phyloP scores from a whole-genome alignment of 2,888 invertebrate species.

The Calameuta idolon region DNA sequence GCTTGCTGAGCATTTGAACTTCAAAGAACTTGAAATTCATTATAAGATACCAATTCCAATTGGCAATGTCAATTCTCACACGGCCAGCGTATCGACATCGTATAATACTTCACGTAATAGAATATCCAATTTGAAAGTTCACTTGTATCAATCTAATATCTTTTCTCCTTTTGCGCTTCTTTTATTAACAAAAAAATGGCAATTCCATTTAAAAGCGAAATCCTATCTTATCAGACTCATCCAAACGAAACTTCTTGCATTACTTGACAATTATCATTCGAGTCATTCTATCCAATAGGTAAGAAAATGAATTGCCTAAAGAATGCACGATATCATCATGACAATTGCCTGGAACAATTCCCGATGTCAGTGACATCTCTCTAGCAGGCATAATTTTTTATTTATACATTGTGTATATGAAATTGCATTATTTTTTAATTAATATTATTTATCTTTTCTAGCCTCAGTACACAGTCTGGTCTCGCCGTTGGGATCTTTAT shows the following conservation, averaged over 20 bases:
- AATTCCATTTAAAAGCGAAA: too few relatives aligned
- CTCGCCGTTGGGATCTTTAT: slow-evolving; percentile 79
- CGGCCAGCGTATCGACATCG: too few relatives aligned
- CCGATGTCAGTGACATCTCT: background rate
- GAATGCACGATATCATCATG: too few relatives aligned
- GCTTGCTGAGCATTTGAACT: too few relatives aligned
- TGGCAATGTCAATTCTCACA: too few relatives aligned
- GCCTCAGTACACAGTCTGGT: slow-evolving; percentile 84
- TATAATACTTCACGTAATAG: background rate
- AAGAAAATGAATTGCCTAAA: background rate
- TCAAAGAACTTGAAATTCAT: too few relatives aligned
- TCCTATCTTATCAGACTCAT: background rate
- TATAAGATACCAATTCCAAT: too few relatives aligned
- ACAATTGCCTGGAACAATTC: background rate
- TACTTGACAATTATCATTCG: background rate
- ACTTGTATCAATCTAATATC: background rate
- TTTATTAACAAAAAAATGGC: background rate
- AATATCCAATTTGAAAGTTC: background rate
- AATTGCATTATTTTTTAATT: background rate
- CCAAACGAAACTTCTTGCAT: background rate
- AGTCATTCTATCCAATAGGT: background rate
- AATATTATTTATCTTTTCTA: slow-evolving; percentile 51
- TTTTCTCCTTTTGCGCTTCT: background rate
- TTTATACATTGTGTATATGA: background rate
- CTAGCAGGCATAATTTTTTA: background rate